These are phyloP conservation scores for Microcaecilia unicolor DNA, from an alignment of 2,797 vertebrate species.

Conservation along the genomic window DNA sequence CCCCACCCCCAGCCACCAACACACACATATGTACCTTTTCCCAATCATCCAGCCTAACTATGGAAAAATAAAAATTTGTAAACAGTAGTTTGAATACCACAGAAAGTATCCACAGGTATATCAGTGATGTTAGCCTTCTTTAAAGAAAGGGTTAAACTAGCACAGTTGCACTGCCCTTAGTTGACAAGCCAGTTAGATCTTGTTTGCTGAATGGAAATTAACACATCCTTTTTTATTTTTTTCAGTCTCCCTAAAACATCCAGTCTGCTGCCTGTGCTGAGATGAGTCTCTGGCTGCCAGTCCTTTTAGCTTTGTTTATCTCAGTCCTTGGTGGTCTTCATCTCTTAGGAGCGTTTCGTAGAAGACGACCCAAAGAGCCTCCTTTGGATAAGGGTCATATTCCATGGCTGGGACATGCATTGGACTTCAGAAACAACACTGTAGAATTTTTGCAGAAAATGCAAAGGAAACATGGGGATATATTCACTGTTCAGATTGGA, in stretches of 20 bases:
- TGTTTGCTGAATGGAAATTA: no score
- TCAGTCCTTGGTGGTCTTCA: conserved; percentile 50
- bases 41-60: no score
- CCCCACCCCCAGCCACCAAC: no score
- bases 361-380: conserved; percentile 58
- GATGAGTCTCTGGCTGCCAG: conserved; percentile 54
- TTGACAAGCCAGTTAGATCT: no score
- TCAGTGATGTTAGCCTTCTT: no score
- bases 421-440: conserved; percentile 63
- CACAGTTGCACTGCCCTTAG: no score
- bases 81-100: no score
- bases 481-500: conserved; percentile 76
- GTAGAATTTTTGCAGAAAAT: conserved; percentile 68
- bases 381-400: conserved; percentile 76
- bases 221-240: not conserved
- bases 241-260: not conserved
- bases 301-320: conserved; percentile 44
- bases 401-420: conserved; percentile 77
- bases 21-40: no score
- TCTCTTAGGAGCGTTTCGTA: conserved; percentile 55
- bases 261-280: no score
- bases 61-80: no score
- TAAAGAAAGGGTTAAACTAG: no score
- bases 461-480: conserved; percentile 71
- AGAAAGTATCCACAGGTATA: no score